Evolutionary conservation across 2,797 vertebrate species (phyloP).

Genomic region (Megalops cyprinoides): DNA sequence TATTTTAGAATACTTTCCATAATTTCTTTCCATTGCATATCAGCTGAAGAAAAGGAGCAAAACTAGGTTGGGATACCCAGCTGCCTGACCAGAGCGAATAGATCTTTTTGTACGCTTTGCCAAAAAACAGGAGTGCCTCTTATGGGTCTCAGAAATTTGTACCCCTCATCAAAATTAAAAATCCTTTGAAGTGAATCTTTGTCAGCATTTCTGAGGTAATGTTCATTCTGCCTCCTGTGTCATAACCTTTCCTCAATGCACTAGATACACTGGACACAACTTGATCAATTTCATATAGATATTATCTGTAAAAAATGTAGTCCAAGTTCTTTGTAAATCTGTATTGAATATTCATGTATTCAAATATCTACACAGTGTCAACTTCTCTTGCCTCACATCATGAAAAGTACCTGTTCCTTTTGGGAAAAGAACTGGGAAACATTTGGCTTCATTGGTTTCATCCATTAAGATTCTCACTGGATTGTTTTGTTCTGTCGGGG

Average conservation of each 20-base stretch:
- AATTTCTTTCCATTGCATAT: constrained; percentile 36
- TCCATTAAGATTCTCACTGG: neutral
- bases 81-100: constrained; percentile 25
- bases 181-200: neutral
- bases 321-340: constrained; percentile 16
- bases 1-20: neutral
- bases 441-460: constrained; percentile 10
- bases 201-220: neutral
- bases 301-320: constrained; percentile 18
- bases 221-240: neutral
- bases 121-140: neutral
- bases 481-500: constrained; percentile 5
- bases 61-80: constrained; percentile 17
- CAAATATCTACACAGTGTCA: constrained; percentile 13
- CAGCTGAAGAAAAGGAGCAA: constrained; percentile 23
- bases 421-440: constrained; percentile 21
- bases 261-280: constrained; percentile 24
- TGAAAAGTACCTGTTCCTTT: neutral
- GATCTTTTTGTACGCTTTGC: constrained; percentile 22
- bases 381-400: neutral
- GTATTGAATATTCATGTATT: constrained; percentile 18
- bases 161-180: neutral
- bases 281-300: constrained; percentile 22
- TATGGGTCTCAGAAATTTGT: constrained; percentile 2
- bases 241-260: constrained; percentile 19